These are phyloP conservation scores for Tromatobia lineatoria DNA, from an alignment of 2,888 invertebrate genomes.

Conservation along the genomic window DNA sequence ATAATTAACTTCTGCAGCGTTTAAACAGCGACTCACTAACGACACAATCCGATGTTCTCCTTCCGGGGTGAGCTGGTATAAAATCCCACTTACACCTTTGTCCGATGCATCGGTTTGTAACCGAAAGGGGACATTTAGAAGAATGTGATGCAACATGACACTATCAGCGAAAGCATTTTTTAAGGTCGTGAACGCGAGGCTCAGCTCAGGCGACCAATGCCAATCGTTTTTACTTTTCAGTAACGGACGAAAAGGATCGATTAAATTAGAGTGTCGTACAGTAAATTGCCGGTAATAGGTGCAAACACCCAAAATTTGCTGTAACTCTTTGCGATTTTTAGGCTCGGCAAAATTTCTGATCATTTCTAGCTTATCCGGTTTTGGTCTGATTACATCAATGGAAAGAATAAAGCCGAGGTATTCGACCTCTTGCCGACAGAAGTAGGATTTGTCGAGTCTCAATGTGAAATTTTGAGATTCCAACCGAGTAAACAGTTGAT, in stretches of 20 bases:
- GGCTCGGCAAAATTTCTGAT: slow-evolving; percentile 72
- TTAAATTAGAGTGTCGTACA: slow-evolving; percentile 21
- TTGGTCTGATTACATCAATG: no score
- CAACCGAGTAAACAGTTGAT: slow-evolving; percentile 68
- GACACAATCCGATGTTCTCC: no score
- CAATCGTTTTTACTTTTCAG: slow-evolving; percentile 47
- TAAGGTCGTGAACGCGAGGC: neutral
- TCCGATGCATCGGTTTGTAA: no score
- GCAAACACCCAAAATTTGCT: slow-evolving; percentile 64
- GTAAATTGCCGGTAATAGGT: slow-evolving; percentile 56
- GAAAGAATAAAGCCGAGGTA: slow-evolving; percentile 49
- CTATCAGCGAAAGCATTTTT: neutral
- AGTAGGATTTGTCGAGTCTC: slow-evolving; percentile 71
- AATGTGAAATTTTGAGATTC: slow-evolving; percentile 71
- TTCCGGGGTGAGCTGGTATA: no score
- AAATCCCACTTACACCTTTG: no score
- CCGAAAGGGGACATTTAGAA: no score
- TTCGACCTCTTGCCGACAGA: slow-evolving; percentile 53
- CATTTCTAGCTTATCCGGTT: slow-evolving; percentile 36
- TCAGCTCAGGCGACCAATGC: slow-evolving; percentile 59
- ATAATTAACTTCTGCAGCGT: no score
- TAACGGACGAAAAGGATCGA: slow-evolving; percentile 56
- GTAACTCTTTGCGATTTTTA: slow-evolving; percentile 66
- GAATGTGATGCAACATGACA: no score
- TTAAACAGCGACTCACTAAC: no score